Evolutionary conservation across 2,888 invertebrate species (phyloP), one percentile per base, ranked within the genome.

Genomic region (Tenthredo amoena): DNA sequence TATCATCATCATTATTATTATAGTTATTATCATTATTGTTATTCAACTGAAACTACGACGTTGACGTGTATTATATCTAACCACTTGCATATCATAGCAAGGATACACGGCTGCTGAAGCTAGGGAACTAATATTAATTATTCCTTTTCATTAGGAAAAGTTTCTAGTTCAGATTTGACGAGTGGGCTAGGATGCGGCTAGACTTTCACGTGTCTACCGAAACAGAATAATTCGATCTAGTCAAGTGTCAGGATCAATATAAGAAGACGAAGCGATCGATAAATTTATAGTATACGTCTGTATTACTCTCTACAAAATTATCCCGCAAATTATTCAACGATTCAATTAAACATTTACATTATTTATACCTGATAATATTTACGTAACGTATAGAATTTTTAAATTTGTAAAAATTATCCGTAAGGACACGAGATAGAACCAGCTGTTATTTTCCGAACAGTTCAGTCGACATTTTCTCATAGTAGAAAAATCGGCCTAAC

Each of bases 1-100:
- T 40, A 62, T 81, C 21, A 40, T 81, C 40, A 81, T 81, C 40
- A 37, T 81, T 21, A 26, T 79, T 15, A 40, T 79, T n/a, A 21
- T 79, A 10, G 21, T 79, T 10, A 55, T 79, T 40, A 77, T 77
- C 37, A n/a, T 55, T 37, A 58, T 79, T 3, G 15, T 68, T 6
- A 26, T n/a, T 55, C 55, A 55, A 55, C n/a, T n/a, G 55, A 7
- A 55, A 55, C 62, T 31, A 31, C 26, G 12, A 68, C 68, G 12
- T 34, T 31, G 68, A 31, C 4, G 62, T 9, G 12, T n/a, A n/a
- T 50, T n/a, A n/a, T 50, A 15, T n/a, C n/a, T 55, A n/a, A n/a
- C n/a, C 55, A 55, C 55, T 55, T n/a, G n/a, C 7, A n/a, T n/a
- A 6, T 6, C n/a, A 55, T 50, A 50, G 43, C 7, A 6, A 18